Evolutionary conservation across 2,113 vertebrate species (phyloP), one percentile per base, ranked within the genome.

Genomic region (Periophthalmodon schlosseri): DNA sequence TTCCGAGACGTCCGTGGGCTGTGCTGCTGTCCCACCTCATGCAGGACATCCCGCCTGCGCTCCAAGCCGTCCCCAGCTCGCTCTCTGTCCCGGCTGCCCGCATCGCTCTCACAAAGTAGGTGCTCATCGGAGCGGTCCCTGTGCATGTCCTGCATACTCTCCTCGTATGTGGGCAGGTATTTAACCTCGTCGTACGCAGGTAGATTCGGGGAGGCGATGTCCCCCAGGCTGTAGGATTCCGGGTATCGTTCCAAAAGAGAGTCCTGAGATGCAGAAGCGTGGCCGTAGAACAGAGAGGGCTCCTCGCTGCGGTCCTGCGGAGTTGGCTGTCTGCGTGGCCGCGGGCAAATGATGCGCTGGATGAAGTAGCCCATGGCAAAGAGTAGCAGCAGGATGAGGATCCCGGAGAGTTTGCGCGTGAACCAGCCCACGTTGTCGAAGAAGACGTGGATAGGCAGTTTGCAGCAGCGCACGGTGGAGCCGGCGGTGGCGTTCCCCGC

Each of bases 181-280:
- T 96, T 98, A 73, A 99, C 96, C 91, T 98, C 94, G 57, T 99
- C 97, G 88, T 99, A 99, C 72, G 95, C 93, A 16, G 97, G 97
- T 81, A 97, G 94, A 86, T 92, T 91, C 0, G 95, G 94, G 0
- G 96, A 91, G 10, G 91, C 87, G 46, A 91, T 81, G 68, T 77
- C 89, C 3, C 86, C 92, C 33, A 93, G 81, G 75, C 88, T 90
- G 86, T 89, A 93, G 34, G 63, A 65, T 65, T 93, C 94, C 0
- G 93, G 86, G 74, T 91, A 88, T 21, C 90, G 84, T 76, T 95
- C 95, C 78, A 95, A 90, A 73, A 96, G 93, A 5, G 94, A 95
- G 90, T 96, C 96, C 91, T 94, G 95, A 3, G 95, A 96, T 61
- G 93, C 92, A 0, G 94, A 93, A 5, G 94, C 85, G 77, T 92